Conservation (phyloP, 2,113 vertebrate genomes). For the Chloropsis cyanopogon region DNA sequence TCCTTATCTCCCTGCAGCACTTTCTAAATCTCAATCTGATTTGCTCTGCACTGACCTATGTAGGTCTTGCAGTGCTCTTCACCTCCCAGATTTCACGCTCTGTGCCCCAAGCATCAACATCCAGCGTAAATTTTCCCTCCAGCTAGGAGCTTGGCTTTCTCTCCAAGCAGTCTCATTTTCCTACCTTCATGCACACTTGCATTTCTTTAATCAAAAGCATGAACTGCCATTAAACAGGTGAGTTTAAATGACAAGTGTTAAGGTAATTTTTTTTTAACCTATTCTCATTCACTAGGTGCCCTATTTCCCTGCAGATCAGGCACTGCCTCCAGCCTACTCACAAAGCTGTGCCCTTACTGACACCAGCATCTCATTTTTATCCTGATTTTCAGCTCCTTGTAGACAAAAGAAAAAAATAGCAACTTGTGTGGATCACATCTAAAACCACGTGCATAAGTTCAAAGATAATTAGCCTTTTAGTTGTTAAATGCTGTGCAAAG, state of each 20-base stretch:
- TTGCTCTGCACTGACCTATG: background rate
- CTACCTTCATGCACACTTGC: background rate
- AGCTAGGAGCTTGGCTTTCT: constrained; percentile 16
- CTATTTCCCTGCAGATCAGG: background rate
- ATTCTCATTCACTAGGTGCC: background rate
- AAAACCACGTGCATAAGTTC: constrained; percentile 55
- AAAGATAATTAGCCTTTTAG: constrained; percentile 52
- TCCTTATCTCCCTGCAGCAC: background rate
- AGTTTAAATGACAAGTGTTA: background rate
- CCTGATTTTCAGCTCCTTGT: background rate
- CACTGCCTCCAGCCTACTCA: background rate
- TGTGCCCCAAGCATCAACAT: background rate
- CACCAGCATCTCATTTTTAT: constrained; percentile 17
- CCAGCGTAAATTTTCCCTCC: background rate
- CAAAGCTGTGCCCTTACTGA: background rate
- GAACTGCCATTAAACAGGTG: background rate
- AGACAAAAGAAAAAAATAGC: constrained; percentile 20
- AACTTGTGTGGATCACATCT: constrained; percentile 8
- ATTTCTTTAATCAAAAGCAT: constrained; percentile 7
- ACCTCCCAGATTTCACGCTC: background rate
- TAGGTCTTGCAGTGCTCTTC: background rate
- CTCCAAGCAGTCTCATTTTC: constrained; percentile 15
- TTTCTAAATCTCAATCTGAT: background rate
- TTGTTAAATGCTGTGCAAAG: constrained; percentile 56
- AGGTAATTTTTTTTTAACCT: background rate